Conservation (phyloP, 2,113 vertebrate genomes). For the Microtus richardsoni region DNA sequence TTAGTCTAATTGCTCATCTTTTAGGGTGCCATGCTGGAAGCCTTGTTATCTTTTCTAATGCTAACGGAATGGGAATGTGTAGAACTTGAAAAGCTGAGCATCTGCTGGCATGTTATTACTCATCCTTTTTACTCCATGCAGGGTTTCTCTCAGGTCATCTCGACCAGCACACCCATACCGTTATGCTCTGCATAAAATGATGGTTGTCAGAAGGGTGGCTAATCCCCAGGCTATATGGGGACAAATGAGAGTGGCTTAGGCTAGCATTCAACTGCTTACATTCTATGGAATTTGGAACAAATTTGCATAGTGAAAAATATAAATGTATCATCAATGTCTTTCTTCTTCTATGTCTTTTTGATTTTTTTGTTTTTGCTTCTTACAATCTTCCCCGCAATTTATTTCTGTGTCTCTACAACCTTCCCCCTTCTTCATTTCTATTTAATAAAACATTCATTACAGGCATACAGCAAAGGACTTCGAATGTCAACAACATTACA, state of each 20-base stretch:
- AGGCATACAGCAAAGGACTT: not conserved
- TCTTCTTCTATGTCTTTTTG: not conserved
- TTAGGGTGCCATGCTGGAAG: not conserved
- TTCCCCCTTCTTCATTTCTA: not conserved
- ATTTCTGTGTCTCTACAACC: not conserved
- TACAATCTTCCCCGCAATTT: not conserved
- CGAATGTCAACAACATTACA: constrained; percentile 9
- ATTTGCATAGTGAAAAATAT: not conserved
- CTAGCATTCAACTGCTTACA: not conserved
- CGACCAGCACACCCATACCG: not conserved
- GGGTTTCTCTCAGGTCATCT: constrained; percentile 8
- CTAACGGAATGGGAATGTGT: not conserved
- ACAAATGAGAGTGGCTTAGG: not conserved
- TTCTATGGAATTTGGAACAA: not conserved
- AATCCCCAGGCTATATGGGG: not conserved
- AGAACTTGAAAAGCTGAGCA: not conserved
- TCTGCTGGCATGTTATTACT: not conserved
- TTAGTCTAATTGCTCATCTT: constrained; percentile 26
- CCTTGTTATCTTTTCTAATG: not conserved
- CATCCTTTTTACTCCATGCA: not conserved
- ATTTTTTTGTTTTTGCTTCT: too few relatives aligned
- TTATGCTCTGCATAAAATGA: not conserved
- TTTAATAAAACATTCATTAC: not conserved
- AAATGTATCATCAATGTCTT: not conserved
- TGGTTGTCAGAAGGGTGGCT: not conserved